Conservation (phyloP, 2,797 vertebrate species). For the Holocentrus rufus region DNA sequence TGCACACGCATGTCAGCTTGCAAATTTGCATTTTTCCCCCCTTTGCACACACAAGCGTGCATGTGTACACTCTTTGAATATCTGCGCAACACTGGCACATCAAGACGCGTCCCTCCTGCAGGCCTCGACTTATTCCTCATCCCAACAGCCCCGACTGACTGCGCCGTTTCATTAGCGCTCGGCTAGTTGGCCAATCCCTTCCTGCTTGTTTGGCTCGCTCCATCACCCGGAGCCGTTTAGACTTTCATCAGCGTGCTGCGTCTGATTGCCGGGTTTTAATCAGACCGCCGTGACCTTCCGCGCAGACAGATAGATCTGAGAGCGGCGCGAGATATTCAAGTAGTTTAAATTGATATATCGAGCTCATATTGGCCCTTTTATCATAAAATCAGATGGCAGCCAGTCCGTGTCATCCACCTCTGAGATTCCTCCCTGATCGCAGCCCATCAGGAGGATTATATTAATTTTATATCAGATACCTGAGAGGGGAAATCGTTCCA, state of each 20-base stretch:
- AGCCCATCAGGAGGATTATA: not conserved
- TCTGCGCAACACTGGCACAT: too few species aligned
- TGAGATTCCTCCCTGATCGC: not conserved
- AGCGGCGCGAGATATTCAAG: slow-evolving; percentile 12
- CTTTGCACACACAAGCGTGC: not conserved
- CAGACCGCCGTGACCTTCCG: slow-evolving; percentile 59
- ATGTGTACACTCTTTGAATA: too few species aligned
- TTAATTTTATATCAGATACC: too few species aligned
- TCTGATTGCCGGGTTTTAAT: slow-evolving; percentile 69
- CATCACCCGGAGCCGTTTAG: slow-evolving; percentile 63
- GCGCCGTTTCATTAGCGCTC: slow-evolving; percentile 66
- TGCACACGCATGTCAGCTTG: too few species aligned
- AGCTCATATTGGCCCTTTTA: not conserved
- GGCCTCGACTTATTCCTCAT: slow-evolving; percentile 32
- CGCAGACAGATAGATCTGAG: slow-evolving; percentile 27
- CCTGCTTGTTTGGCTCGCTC: slow-evolving; percentile 63
- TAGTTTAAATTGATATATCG: slow-evolving; percentile 10
- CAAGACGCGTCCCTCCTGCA: slow-evolving; percentile 26
- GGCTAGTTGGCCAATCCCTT: slow-evolving; percentile 60
- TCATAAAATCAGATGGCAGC: not conserved
- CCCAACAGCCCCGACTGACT: slow-evolving; percentile 47
- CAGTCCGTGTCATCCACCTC: not conserved
- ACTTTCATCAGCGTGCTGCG: slow-evolving; percentile 58
- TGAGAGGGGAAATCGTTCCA: too few species aligned
- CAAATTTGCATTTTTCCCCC: too few species aligned